Percentiles rank a stretch among this genome's conserved stretches.
phyloP scores from a whole-genome alignment of 23 tunicate genomes.

The Halocynthia roretzi region DNA sequence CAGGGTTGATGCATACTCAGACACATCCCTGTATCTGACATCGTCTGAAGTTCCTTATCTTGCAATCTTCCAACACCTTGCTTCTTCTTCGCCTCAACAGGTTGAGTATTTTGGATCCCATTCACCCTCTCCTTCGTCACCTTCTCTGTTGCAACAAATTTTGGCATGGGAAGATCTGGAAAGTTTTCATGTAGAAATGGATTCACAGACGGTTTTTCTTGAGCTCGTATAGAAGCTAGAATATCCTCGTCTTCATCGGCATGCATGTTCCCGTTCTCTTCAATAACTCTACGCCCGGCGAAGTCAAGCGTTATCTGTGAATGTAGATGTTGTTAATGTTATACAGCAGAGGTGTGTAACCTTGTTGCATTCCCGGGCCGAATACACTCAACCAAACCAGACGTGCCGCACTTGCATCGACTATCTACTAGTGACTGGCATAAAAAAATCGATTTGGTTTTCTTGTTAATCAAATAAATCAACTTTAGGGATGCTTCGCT shows the following conservation, averaged over 20 bases:
- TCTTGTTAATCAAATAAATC: too few relatives aligned
- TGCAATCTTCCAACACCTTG: conserved; percentile 46
- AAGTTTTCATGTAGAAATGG: conserved; percentile 18
- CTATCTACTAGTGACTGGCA: too few relatives aligned
- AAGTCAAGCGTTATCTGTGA: conserved; percentile 69
- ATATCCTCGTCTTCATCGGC: not conserved
- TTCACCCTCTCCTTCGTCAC: not conserved
- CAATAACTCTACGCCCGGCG: conserved; percentile 73
- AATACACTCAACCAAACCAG: too few relatives aligned
- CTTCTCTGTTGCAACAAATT: conserved; percentile 8
- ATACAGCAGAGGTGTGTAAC: too few relatives aligned
- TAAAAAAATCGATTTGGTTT: too few relatives aligned
- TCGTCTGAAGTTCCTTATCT: conserved; percentile 50
- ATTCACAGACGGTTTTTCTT: conserved; percentile 5
- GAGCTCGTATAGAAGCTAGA: not conserved
- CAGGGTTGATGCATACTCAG: conserved; percentile 99
- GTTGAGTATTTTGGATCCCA: not conserved
- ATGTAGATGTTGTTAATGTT: not conserved
- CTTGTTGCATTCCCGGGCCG: too few relatives aligned
- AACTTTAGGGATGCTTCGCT: too few relatives aligned
- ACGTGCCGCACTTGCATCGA: too few relatives aligned
- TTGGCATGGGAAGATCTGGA: conserved; percentile 23
- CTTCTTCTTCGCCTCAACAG: not conserved
- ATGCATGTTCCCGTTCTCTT: conserved; percentile 11
- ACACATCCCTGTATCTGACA: conserved; percentile 85